These are phyloP conservation scores for Macroteleia sp. DNA, from an alignment of 2,888 invertebrate genomes.

Conservation along the genomic window DNA sequence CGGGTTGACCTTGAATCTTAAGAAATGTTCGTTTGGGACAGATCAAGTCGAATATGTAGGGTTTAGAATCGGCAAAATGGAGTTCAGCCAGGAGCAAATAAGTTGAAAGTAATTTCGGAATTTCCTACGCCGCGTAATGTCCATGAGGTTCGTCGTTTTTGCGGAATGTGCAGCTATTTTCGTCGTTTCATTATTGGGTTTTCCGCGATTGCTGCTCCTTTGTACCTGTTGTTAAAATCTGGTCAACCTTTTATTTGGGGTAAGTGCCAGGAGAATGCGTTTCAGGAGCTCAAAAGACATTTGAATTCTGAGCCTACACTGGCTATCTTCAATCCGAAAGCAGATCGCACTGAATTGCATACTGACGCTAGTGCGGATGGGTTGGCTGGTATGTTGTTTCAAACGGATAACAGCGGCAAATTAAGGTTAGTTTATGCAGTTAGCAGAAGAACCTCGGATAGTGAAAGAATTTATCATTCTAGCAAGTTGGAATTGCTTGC, in stretches of 20 bases:
- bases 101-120: constrained; percentile 51
- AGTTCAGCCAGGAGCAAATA: constrained; percentile 44
- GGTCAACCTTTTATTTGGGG: constrained; percentile 15
- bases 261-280: background rate
- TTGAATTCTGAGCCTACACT: background rate
- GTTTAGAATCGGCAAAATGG: constrained; percentile 47
- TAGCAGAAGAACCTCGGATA: background rate
- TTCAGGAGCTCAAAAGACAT: background rate
- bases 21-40: constrained; percentile 70
- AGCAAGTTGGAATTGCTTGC: background rate
- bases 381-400: background rate
- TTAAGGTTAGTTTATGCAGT: background rate
- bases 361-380: background rate
- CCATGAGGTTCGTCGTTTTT: constrained; percentile 41
- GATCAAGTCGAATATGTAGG: constrained; percentile 72
- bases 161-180: constrained; percentile 51
- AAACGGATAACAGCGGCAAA: background rate
- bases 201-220: constrained; percentile 10
- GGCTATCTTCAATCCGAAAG: background rate
- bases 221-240: background rate
- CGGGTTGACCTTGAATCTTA: constrained; percentile 70
- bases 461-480: background rate
- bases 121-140: constrained; percentile 14
- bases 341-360: background rate
- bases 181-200: constrained; percentile 29